Conservation (phyloP, 2,888 invertebrate species). For the Cynaeus angustus region DNA sequence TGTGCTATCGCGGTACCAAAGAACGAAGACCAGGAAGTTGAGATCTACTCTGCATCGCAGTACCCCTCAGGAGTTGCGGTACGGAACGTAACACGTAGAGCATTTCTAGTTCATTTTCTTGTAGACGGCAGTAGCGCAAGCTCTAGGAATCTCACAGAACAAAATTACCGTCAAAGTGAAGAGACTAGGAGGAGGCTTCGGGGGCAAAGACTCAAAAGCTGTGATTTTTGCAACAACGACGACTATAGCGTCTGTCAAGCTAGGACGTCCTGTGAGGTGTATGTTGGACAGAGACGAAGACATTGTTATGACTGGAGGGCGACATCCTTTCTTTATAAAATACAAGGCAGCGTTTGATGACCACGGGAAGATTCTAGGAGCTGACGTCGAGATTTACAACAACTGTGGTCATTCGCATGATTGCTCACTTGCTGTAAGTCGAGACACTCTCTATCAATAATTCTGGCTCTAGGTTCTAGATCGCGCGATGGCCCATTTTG, state of each 20-base stretch:
- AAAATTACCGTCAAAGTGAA: constrained; percentile 86
- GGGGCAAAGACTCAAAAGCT: constrained; percentile 92
- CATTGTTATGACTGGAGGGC: constrained; percentile 90
- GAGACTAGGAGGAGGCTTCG: constrained; percentile 95
- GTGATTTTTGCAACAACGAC: constrained; percentile 81
- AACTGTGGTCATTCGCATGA: constrained; percentile 91
- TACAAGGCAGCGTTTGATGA: constrained; percentile 89
- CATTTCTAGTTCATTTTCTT: not conserved
- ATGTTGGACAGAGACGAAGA: constrained; percentile 96
- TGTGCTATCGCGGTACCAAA: constrained; percentile 82
- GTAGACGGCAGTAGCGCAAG: constrained; percentile 80
- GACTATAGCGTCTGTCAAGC: constrained; percentile 86
- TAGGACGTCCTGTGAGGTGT: constrained; percentile 82
- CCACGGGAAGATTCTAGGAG: constrained; percentile 83
- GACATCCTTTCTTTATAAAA: constrained; percentile 91
- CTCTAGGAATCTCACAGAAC: constrained; percentile 82
- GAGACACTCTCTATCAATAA: no score
- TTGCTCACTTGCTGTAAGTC: constrained; percentile 82
- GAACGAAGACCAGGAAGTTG: constrained; percentile 88
- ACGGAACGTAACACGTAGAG: not conserved
- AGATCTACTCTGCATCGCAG: constrained; percentile 77
- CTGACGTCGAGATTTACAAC: constrained; percentile 82
- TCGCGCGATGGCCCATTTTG: constrained; percentile 87
- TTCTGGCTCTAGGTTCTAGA: constrained; percentile 82
- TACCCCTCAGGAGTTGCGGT: constrained; percentile 40